Evolutionary conservation across 2,113 vertebrate species (phyloP).

Genomic region (Rhipidura dahli): DNA sequence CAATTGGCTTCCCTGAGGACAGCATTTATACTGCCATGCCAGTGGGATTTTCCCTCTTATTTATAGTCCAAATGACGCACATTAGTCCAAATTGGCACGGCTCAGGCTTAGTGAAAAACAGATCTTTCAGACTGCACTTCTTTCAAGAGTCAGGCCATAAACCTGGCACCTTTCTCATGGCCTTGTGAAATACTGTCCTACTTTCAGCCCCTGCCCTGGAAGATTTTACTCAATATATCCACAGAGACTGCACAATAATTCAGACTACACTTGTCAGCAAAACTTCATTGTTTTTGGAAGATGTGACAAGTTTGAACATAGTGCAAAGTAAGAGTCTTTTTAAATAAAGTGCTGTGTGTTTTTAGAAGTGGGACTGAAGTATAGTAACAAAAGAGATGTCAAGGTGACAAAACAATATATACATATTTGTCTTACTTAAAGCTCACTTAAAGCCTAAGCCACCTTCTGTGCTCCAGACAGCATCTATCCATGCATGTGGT

Average conservation of each 20-base stretch:
- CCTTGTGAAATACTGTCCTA: neutral
- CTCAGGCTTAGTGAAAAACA: neutral
- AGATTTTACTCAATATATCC: neutral
- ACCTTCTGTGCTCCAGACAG: neutral
- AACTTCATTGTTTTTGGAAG: neutral
- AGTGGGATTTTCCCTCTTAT: neutral
- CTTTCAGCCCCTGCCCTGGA: neutral
- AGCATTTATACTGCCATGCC: neutral
- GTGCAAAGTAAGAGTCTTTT: neutral
- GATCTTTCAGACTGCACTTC: neutral
- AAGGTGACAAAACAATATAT: neutral
- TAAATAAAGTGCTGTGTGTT: neutral
- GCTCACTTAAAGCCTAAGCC: neutral
- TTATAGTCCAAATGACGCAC: neutral
- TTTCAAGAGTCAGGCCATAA: neutral
- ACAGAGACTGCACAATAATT: neutral
- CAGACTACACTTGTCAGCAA: neutral
- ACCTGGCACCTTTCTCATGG: neutral
- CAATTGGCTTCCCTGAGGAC: rapidly evolving
- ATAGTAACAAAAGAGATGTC: neutral
- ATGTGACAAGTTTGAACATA: neutral
- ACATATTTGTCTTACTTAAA: slow-evolving; percentile 12
- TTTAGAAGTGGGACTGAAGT: neutral
- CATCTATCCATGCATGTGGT: neutral
- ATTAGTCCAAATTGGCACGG: neutral